Evolutionary conservation across 2,113 vertebrate genomes (phyloP), one percentile per base, ranked within the genome.

Genomic region (Caloenas nicobarica): DNA sequence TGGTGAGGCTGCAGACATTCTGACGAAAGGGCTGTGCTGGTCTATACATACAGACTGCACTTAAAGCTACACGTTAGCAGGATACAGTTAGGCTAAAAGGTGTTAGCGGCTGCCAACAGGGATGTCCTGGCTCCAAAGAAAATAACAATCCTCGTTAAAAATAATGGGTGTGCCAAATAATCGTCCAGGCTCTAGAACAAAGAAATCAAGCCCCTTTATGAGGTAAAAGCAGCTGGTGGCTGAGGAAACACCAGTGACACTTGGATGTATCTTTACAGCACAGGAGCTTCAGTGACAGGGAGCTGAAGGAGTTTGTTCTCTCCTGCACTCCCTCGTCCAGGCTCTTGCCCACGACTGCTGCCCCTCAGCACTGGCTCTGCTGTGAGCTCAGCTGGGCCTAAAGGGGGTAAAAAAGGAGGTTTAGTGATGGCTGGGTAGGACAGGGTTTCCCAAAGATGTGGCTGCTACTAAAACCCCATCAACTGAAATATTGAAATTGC

Each of bases 161-260:
- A 94, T 95, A 94, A 92, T 94, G 80, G 80, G 61, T 22, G 61
- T 92, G 88, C 88, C 91, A 92, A 89, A 50, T 65, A 85, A 90
- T 85, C 2, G 22, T 50, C 58, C 81, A 40, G 74, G 61, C 81
- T 91, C 66, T 7, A 15, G 29, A 92, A 95, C 92, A 95, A 89
- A 95, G 93, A 89, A 95, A 95, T 95, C 95, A 95, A 89, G 81
- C 6, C 50, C 36, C 62, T 97, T 95, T 93, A 94, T 95, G 94
- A 95, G 89, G 71, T 89, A 95, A 88, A 94, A 87, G 84, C 94
- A 97, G 89, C 95, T 97, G 93, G 84, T 87, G 87, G 74, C 74
- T 93, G 87, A 94, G 95, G 93, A 93, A 96, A 89, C 54, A 88
- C 93, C 89, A 80, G 87, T 7, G 2, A 87, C 86, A 44, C 89